Conservation (phyloP, 64 coral and sea anemone genomes). For the Platygyra sinensis region DNA sequence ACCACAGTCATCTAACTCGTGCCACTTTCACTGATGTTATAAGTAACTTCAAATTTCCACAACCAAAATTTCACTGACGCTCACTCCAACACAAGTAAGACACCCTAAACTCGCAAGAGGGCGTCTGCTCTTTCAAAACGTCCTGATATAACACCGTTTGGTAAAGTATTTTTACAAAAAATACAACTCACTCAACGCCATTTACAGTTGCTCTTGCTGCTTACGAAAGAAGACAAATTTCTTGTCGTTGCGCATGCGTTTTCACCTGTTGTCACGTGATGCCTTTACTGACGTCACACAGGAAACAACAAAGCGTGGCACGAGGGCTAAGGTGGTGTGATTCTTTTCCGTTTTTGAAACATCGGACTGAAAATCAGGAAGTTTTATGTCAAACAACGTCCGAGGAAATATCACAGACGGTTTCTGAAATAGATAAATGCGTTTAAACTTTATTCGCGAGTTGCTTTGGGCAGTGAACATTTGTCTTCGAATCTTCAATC, state of each 20-base stretch:
- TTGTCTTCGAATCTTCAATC: slow-evolving; percentile 11
- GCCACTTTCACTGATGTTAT: neutral
- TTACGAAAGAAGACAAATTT: slow-evolving; percentile 33
- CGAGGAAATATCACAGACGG: slow-evolving; percentile 13
- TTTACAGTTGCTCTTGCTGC: slow-evolving; percentile 38
- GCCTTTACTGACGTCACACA: slow-evolving; percentile 61
- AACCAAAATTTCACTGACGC: slow-evolving; percentile 16
- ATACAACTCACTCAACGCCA: slow-evolving; percentile 31
- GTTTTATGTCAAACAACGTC: neutral
- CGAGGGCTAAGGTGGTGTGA: slow-evolving; percentile 26
- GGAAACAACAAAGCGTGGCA: slow-evolving; percentile 63
- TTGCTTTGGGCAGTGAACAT: neutral
- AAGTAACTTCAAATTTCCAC: slow-evolving; percentile 37
- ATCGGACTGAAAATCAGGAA: slow-evolving; percentile 12
- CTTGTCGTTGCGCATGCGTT: slow-evolving; percentile 31
- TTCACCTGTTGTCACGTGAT: slow-evolving; percentile 62
- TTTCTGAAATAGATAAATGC: neutral
- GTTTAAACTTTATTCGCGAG: neutral
- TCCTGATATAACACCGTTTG: slow-evolving; percentile 19
- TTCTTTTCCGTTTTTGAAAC: slow-evolving; percentile 24
- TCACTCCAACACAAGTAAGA: neutral
- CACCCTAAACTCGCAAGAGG: slow-evolving; percentile 12
- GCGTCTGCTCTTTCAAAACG: slow-evolving; percentile 19
- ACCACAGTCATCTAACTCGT: slow-evolving; percentile 62
- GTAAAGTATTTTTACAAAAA: slow-evolving; percentile 30